Percentiles rank a stretch among this genome's conserved stretches.
These are phyloP conservation scores for Gobiocypris rarus DNA, from an alignment of 2,113 vertebrate species.

Conservation along the genomic window DNA sequence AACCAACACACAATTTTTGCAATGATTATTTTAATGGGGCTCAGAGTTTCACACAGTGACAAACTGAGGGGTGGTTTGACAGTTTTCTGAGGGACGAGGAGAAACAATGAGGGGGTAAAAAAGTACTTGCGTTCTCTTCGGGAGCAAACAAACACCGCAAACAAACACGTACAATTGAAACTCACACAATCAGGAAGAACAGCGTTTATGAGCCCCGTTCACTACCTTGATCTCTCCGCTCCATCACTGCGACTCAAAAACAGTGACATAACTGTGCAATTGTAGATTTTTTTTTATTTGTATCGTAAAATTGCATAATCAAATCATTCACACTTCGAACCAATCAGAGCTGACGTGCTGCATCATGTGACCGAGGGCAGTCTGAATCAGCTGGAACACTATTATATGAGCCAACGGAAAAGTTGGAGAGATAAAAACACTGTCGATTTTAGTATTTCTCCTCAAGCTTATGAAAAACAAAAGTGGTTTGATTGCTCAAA, in stretches of 20 bases:
- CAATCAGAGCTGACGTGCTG: neutral
- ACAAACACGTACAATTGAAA: neutral
- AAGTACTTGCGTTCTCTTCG: neutral
- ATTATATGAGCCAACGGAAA: constrained; percentile 1
- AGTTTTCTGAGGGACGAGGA: neutral
- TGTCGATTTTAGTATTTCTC: neutral
- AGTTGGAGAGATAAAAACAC: neutral
- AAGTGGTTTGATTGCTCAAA: neutral
- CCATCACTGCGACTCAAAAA: constrained; percentile 13
- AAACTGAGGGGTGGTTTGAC: constrained; percentile 11
- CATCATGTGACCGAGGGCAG: neutral
- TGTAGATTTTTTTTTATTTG: constrained; percentile 17
- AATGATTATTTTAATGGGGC: constrained; percentile 46
- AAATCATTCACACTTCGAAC: constrained; percentile 9
- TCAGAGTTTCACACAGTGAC: constrained; percentile 38
- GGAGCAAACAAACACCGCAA: constrained; percentile 30
- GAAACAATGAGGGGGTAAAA: constrained; percentile 17
- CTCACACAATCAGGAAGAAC: constrained; percentile 21
- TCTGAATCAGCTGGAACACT: neutral
- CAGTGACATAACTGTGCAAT: constrained; percentile 46
- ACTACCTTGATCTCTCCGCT: constrained; percentile 29
- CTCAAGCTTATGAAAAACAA: neutral
- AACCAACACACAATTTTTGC: constrained; percentile 10
- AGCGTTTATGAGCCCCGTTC: constrained; percentile 20
- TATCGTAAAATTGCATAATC: constrained; percentile 38